A percentile compares a stretch with the other conserved stretches of the same genome.
Conservation (phyloP, 2,888 invertebrate genomes). For the Epirrhoe alternata region DNA sequence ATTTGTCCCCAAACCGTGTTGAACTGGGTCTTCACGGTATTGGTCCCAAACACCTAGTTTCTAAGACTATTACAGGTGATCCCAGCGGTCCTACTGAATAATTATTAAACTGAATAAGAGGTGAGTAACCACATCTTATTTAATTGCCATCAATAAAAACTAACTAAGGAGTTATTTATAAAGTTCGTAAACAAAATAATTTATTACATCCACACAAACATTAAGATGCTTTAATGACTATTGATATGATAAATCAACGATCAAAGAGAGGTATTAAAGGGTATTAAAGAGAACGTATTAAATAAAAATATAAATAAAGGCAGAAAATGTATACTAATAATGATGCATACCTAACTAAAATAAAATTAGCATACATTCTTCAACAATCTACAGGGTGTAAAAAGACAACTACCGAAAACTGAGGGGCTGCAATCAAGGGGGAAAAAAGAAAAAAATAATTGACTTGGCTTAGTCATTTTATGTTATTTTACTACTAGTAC, state of each 20-base stretch:
- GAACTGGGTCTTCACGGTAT: no score
- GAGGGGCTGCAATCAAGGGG: no score
- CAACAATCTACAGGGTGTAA: no score
- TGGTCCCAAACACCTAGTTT: no score
- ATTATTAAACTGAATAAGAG: no score
- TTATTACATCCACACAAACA: not conserved
- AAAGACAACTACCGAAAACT: no score
- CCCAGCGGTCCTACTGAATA: no score
- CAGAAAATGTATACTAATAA: not conserved
- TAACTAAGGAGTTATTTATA: not conserved
- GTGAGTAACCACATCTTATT: not conserved
- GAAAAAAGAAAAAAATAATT: no score
- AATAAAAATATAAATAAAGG: constrained; percentile 3
- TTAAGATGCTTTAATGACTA: not conserved
- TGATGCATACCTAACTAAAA: not conserved
- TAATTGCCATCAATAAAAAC: not conserved
- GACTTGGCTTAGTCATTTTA: no score
- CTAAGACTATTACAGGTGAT: no score
- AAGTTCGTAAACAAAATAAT: constrained; percentile 3
- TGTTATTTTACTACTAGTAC: no score
- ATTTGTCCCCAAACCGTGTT: no score
- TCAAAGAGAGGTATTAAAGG: not conserved
- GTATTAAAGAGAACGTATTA: not conserved
- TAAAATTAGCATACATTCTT: not conserved
- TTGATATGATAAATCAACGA: not conserved